Conservation (phyloP, 2,113 vertebrate species). For the Neofelis nebulosa region DNA sequence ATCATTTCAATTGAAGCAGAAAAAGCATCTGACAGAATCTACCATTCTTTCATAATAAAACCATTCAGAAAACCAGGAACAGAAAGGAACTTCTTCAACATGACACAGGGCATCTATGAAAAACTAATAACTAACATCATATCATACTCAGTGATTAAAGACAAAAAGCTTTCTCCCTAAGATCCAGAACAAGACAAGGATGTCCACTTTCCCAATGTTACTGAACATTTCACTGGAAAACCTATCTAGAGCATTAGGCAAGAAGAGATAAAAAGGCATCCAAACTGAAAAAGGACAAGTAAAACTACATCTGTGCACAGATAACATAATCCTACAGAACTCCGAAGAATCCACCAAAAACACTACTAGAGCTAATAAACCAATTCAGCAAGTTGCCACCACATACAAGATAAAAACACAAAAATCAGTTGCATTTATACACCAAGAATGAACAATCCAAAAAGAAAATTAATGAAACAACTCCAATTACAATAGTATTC, state of each 20-base stretch:
- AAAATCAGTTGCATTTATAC: neutral
- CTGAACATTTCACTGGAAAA: neutral
- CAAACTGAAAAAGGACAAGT: neutral
- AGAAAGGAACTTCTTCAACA: neutral
- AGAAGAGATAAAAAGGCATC: neutral
- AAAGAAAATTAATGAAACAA: conserved; percentile 23
- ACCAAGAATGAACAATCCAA: neutral
- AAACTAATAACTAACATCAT: neutral
- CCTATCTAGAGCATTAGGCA: neutral
- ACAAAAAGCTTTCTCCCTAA: neutral
- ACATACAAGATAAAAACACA: neutral
- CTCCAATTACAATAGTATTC: neutral
- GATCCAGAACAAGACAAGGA: neutral
- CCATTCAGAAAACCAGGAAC: neutral
- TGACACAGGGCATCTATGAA: neutral
- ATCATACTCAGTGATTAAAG: neutral
- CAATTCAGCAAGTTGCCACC: neutral
- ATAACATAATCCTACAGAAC: neutral
- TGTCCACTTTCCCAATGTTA: neutral
- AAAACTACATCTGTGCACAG: neutral
- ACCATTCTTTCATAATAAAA: neutral
- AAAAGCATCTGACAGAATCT: neutral
- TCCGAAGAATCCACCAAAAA: neutral
- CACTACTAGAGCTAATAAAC: neutral
- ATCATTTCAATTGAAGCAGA: neutral